Evolutionary conservation across 2,797 vertebrate species (phyloP).

Genomic region (Myotis findleyi): DNA sequence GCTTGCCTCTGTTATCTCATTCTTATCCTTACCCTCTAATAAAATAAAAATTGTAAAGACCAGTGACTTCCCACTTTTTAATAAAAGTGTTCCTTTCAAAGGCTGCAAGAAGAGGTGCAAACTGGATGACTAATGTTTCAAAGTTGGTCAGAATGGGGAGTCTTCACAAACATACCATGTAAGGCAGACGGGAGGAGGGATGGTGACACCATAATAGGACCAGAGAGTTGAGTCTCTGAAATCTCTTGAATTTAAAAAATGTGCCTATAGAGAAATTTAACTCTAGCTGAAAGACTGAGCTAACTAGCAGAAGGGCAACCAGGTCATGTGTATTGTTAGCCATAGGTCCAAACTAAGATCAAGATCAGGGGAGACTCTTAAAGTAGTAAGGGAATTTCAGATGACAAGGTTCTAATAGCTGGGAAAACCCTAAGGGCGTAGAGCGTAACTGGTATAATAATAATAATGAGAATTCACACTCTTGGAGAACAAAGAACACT

Average conservation of each 20-base stretch:
- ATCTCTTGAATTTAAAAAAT: not conserved
- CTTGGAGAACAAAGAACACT: not conserved
- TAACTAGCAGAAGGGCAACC: not conserved
- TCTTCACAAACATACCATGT: not conserved
- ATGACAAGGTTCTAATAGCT: not conserved
- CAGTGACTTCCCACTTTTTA: slow-evolving; percentile 32
- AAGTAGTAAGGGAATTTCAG: not conserved
- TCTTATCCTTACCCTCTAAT: slow-evolving; percentile 50
- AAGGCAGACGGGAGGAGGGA: not conserved
- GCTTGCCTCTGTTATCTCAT: slow-evolving; percentile 11
- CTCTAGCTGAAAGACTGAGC: not conserved
- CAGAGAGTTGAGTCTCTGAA: not conserved
- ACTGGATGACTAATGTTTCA: not conserved
- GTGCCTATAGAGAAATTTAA: not conserved
- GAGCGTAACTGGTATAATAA: not conserved
- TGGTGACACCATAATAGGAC: not conserved
- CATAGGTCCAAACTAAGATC: not conserved
- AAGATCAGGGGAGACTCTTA: not conserved
- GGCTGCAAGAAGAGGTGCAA: not conserved
- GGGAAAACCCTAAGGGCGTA: not conserved
- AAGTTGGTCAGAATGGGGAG: not conserved
- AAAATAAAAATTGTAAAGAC: slow-evolving; percentile 9
- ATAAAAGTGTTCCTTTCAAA: not conserved
- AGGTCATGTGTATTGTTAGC: not conserved
- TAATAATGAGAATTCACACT: not conserved